Evolutionary conservation across 2,888 invertebrate genomes (phyloP), one percentile per base, ranked within the genome.

Genomic region (Dexiosoma caninum): DNA sequence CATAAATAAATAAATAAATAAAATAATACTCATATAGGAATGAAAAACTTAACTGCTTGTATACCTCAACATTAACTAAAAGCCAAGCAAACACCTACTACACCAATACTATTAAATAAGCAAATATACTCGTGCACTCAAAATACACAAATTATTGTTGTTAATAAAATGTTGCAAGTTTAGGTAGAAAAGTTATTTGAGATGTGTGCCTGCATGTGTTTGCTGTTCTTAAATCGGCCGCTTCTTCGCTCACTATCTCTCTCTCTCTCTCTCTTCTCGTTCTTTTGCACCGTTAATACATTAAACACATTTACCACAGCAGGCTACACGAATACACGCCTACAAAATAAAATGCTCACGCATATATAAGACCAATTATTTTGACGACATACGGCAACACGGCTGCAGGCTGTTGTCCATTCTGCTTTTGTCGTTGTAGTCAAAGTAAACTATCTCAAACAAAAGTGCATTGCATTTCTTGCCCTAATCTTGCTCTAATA

Each of bases 151-250:
- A 62, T 72, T 64, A 55, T 42, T 32, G 60, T 59, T 80, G 66
- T 53, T 72, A 71, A 77, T 77, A 77, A 81, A 81, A 77, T 77
- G 77, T 81, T 81, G 81, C 81, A 77, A 77, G 62, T 72, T 64
- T 51, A 77, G 69, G 66, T 71, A 27, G 42, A 60, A 46, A 75
- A 75, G 30, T 53, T 75, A 21, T 40, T 49, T 51, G 30, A 5
- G 3, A n/a, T 44, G 44, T 60, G 16, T 35, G 70, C n/a, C 9
- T 23, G 44, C 42, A 16, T 67, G 23, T 9, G 46, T 49, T 32
- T 60, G 19, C 44, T 72, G 49, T 70, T 37, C 23, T 27, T 23
- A 8, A 3, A 10, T 8, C 1, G 14, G 3, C n/a, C 14, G 42
- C 40, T 35, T 2, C 8, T 7, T 3, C 12, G 8, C 23, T 32